These are phyloP conservation scores for Drosophila demipolita DNA, from an alignment of 2,888 invertebrate genomes.

Conservation along the genomic window DNA sequence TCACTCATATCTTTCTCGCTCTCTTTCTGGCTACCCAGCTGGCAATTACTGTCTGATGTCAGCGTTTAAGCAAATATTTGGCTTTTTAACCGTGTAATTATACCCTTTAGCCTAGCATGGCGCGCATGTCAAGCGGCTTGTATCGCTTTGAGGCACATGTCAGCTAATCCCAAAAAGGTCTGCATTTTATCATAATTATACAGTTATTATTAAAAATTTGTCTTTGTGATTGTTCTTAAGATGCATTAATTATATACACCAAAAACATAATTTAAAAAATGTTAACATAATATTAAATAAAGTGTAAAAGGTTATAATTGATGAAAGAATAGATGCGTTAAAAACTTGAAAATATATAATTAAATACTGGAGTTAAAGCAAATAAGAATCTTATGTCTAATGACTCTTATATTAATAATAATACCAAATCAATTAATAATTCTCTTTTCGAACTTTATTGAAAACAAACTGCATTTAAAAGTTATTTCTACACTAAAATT, in stretches of 20 bases:
- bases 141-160: conserved; percentile 9
- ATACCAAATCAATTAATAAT: not conserved
- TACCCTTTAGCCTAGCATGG: conserved; percentile 34
- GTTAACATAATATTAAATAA: not conserved
- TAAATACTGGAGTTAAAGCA: not conserved
- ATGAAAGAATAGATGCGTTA: not conserved
- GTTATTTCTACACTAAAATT: not conserved
- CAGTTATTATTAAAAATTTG: not conserved
- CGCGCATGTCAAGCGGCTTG: conserved; percentile 23
- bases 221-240: not conserved
- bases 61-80: conserved; percentile 76
- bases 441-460: not conserved
- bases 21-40: conserved; percentile 16
- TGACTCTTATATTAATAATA: not conserved
- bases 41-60: conserved; percentile 68
- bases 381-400: not conserved
- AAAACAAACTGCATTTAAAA: not conserved
- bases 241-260: not conserved
- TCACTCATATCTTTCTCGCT: not conserved
- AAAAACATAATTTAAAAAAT: not conserved
- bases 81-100: conserved; percentile 77
- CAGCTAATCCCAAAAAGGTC: not conserved
- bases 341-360: not conserved
- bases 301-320: not conserved
- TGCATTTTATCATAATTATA: conserved; percentile 1